Base-by-base conservation (phyloP, 2,797 vertebrate genomes). In the Microchirus variegatus region DNA sequence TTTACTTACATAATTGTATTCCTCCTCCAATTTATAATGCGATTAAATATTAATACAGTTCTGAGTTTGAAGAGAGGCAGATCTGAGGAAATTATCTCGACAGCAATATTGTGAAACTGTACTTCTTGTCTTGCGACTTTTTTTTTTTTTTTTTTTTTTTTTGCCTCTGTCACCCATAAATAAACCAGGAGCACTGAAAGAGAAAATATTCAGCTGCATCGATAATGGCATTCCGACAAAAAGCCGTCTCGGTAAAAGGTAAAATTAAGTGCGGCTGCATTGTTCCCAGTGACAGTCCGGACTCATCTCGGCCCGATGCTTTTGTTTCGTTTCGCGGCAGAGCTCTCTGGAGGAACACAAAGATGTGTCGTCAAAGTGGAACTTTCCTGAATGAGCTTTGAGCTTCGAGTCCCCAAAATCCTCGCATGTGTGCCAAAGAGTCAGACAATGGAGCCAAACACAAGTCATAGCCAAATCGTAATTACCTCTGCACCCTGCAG, bases 1-100 rank as follows among this genome's bases (percentile, higher is more conserved):
- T 93, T 94, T 92, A 92, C 91, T 88, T 88, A 84, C 83, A 85
- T 91, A 91, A 92, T 92, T 91, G 90, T 91, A 90, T 90, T 91
- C 76, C 82, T 88, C 85, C 70, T 87, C 78, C 88, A 91, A 88
- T 90, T 92, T 86, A 85, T 90, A 91, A 91, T 91, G 81, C 78
- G 83, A 91, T 92, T 92, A 90, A 92, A 93, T 89, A 91, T 92
- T 91, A 91, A 93, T 91, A 84, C 76, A 84, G 90, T 85, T 87
- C 83, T 59, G 75, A 83, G 77, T 88, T 87, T 75, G 71, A 86
- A 82, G 85, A 87, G 82, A 82, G 53, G 76, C 75, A 84, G 79
- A 91, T 90, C 81, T 88, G 68, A 71, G 66, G 80, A 84, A 90
- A 90, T 85, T 41, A 91, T 91, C 85, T 81, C 19, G 67, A 77